Evolutionary conservation across 2,888 invertebrate species (phyloP), one percentile per base, ranked within the genome.

Genomic region (Phaedon cochleariae): DNA sequence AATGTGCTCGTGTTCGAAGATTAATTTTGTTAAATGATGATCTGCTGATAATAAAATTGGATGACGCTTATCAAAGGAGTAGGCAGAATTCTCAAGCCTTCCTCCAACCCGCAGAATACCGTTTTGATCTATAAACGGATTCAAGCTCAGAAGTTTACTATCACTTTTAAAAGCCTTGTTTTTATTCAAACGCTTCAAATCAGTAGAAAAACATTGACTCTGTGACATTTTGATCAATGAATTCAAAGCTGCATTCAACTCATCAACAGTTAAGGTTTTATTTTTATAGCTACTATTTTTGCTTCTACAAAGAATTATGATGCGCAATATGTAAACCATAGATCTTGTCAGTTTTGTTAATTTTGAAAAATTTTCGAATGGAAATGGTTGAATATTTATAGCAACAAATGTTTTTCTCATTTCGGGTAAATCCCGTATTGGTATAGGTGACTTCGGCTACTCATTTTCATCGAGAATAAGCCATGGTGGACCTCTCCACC

Each of bases 401-500:
- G 2, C 1, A 15, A 17, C 6, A 10, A 26, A 15, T 26, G 10
- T 9, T 15, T 41, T 48, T 9, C 29, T 41, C n/a, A 53, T 34
- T 46, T 65, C 59, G 1, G 41, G 59, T 17, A 59, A 46, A 10
- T 57, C 20, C 2, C 20, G 20, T 12, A 12, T n/a, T 3, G n/a
- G 2, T 2, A 26, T 17, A 18, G n/a, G 0, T 20, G 21, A 54
- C 6, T 31, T 15, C 6, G 68, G 62, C 65, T 62, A 68, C 15
- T 62, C 1, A 15, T 5, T 10, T 26, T 51, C 46, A 22, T 52
- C 17, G 18, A 15, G 4, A 48, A 7, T 7, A 1, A 69, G 48
- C 21, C 41, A 64, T 20, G 29, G 15, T 17, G 69, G 72, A 4
- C 72, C 72, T 17, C 64, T 57, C 73, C 73, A 73, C 69, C 73